Conservation (phyloP, 2,797 vertebrate genomes). For the Rhadinocentrus ornatus region DNA sequence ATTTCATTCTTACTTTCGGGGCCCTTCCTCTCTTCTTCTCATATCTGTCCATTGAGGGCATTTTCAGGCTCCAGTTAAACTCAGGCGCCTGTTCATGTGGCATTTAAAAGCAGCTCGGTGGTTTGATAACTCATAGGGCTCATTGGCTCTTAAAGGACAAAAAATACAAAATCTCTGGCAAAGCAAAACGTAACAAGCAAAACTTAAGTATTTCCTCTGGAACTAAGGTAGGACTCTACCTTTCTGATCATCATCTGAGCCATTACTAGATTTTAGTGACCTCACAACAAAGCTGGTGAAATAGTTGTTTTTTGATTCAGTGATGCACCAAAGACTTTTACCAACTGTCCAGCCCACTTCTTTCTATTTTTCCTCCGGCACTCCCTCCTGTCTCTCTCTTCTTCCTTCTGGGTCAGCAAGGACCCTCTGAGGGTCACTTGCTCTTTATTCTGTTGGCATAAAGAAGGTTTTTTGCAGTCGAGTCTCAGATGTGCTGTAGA, state of each 20-base stretch:
- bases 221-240: not conserved
- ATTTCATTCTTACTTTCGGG: constrained; percentile 10
- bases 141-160: constrained; percentile 31
- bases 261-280: constrained; percentile 28
- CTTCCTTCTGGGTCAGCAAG: constrained; percentile 55
- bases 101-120: constrained; percentile 27
- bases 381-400: constrained; percentile 40
- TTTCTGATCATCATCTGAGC: not conserved
- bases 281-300: constrained; percentile 56
- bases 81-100: constrained; percentile 24
- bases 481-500: constrained; percentile 23
- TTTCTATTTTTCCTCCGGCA: constrained; percentile 53
- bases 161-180: constrained; percentile 12
- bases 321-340: constrained; percentile 32
- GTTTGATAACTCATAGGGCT: constrained; percentile 30
- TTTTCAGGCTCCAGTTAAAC: constrained; percentile 32
- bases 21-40: not conserved
- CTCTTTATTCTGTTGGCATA: constrained; percentile 47
- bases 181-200: constrained; percentile 15
- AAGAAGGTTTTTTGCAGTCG: constrained; percentile 45
- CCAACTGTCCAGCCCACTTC: constrained; percentile 50
- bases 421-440: constrained; percentile 53
- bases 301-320: constrained; percentile 72
- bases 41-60: not conserved
- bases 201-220: constrained; percentile 1